Evolutionary conservation across 2,797 vertebrate species (phyloP).

Genomic region (Octomys mimax): DNA sequence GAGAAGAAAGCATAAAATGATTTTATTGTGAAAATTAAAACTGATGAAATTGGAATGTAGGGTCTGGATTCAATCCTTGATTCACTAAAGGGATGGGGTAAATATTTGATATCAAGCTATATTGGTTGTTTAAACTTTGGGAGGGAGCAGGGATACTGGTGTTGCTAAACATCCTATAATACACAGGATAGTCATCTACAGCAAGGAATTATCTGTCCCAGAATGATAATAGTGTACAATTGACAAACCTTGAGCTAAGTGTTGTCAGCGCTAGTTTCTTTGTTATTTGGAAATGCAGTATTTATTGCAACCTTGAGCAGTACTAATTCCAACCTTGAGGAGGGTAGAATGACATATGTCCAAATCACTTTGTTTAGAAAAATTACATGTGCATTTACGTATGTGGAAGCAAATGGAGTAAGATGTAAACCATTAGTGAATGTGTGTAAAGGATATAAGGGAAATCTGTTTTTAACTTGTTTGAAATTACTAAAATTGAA

Average conservation of each 20-base stretch:
- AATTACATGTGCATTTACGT: neutral
- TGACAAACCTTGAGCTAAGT: neutral
- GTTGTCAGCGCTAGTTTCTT: neutral
- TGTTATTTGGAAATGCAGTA: neutral
- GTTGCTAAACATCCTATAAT: neutral
- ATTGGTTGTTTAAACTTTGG: neutral
- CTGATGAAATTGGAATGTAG: neutral
- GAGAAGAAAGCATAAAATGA: neutral
- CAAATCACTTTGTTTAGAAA: slow-evolving; percentile 23
- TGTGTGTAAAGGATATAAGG: neutral
- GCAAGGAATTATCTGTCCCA: neutral
- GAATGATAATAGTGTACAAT: neutral
- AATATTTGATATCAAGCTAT: neutral
- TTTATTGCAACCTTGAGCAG: neutral
- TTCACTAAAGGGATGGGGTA: neutral
- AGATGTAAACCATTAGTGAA: slow-evolving; percentile 1
- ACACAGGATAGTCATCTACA: neutral
- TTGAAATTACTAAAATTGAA: slow-evolving; percentile 21
- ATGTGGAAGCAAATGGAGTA: neutral
- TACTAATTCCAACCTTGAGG: neutral
- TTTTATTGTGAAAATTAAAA: neutral
- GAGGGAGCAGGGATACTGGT: neutral
- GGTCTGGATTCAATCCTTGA: neutral
- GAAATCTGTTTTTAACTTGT: neutral
- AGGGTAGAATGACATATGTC: neutral